These are phyloP conservation scores for Campoplex capitator DNA, from an alignment of 2,888 invertebrate species.

Conservation along the genomic window DNA sequence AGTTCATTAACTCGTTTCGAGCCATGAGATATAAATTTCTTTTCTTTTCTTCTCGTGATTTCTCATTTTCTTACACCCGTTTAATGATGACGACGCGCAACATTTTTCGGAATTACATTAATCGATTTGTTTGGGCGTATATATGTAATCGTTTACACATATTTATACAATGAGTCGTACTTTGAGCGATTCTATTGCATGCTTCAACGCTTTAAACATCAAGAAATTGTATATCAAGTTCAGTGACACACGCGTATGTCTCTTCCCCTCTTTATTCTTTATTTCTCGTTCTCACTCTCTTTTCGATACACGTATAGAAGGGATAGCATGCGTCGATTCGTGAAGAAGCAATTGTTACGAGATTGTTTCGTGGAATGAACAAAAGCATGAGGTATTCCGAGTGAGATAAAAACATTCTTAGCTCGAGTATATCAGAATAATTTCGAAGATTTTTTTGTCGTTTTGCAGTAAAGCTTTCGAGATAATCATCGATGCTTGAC, in stretches of 20 bases:
- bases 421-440: not conserved
- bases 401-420: not conserved
- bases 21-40: slow-evolving; percentile 36
- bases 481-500: not conserved
- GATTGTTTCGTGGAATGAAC: slow-evolving; percentile 56
- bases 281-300: slow-evolving; percentile 19
- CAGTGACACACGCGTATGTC: slow-evolving; percentile 59
- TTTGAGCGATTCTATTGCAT: slow-evolving; percentile 54
- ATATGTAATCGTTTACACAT: not conserved
- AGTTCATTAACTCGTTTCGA: slow-evolving; percentile 47
- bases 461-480: not conserved
- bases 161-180: slow-evolving; percentile 38
- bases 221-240: slow-evolving; percentile 65
- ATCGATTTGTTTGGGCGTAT: not conserved
- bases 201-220: slow-evolving; percentile 43
- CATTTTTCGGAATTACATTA: slow-evolving; percentile 30
- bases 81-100: not conserved
- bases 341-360: slow-evolving; percentile 61
- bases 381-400: slow-evolving; percentile 18
- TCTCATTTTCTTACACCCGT: slow-evolving; percentile 19
- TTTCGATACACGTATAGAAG: not conserved
- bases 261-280: not conserved
- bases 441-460: not conserved
- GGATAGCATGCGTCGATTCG: slow-evolving; percentile 49
- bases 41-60: slow-evolving; percentile 14